These are phyloP conservation scores for Trissolcus basalis DNA, from an alignment of 1,140 invertebrate genomes.

Conservation along the genomic window DNA sequence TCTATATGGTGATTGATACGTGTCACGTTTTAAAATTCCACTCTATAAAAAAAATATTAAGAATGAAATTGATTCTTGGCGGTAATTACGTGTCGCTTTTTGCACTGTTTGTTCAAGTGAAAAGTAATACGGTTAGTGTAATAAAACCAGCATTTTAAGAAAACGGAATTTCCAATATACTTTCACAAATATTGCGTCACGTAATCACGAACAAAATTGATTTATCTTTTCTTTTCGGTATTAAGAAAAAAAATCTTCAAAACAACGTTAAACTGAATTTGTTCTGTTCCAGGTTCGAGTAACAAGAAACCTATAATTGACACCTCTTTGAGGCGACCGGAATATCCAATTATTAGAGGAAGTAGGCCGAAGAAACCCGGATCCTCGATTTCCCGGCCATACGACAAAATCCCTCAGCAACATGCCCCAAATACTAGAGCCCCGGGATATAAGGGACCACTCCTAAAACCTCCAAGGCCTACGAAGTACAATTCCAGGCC, in stretches of 20 bases:
- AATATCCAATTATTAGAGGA: conserved; percentile 34
- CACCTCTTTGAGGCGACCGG: conserved; percentile 28
- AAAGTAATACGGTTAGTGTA: too few species aligned
- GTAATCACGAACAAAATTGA: too few species aligned
- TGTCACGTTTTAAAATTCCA: not conserved
- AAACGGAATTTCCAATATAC: not conserved
- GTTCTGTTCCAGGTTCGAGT: conserved; percentile 43
- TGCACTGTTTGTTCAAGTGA: too few species aligned
- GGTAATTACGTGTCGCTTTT: not conserved
- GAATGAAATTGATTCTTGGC: not conserved
- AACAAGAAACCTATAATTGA: conserved; percentile 64
- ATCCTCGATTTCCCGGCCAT: conserved; percentile 59
- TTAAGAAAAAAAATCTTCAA: too few species aligned
- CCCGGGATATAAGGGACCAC: conserved; percentile 71
- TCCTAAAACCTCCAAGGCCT: conserved; percentile 59
- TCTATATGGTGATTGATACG: not conserved
- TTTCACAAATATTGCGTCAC: not conserved
- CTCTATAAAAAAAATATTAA: not conserved
- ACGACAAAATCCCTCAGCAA: conserved; percentile 72
- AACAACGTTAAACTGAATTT: not conserved
- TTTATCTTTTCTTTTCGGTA: too few species aligned
- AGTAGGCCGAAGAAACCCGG: conserved; percentile 66
- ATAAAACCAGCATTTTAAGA: not conserved
- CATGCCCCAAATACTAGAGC: conserved; percentile 74
- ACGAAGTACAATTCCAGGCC: conserved; percentile 64